These are phyloP conservation scores for Notospermus geniculatus DNA, from an alignment of 1,140 invertebrate species.

Conservation along the genomic window DNA sequence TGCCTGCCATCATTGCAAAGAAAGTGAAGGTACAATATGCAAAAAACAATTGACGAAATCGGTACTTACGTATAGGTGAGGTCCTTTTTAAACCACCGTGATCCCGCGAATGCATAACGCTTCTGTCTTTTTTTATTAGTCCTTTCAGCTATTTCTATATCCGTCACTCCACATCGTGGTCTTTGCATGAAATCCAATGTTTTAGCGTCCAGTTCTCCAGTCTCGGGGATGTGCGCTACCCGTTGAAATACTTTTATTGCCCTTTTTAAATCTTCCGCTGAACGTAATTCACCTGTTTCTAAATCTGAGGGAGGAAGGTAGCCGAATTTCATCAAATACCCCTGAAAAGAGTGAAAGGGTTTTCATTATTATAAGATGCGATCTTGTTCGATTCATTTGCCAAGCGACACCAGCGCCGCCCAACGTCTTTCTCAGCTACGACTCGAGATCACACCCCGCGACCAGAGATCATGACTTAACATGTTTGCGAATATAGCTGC, in stretches of 20 bases:
- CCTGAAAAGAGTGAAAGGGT: slow-evolving; percentile 28
- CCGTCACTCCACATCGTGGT: slow-evolving; percentile 81
- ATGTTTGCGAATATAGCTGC: too few species aligned
- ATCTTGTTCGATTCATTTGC: too few species aligned
- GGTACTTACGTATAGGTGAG: slow-evolving; percentile 85
- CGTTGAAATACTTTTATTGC: slow-evolving; percentile 78
- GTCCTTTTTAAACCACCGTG: slow-evolving; percentile 80
- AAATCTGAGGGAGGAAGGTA: slow-evolving; percentile 76
- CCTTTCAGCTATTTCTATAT: slow-evolving; percentile 57
- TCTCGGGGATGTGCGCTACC: slow-evolving; percentile 78
- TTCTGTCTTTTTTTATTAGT: slow-evolving; percentile 56
- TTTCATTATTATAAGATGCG: too few species aligned
- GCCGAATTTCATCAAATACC: slow-evolving; percentile 74
- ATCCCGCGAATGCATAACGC: slow-evolving; percentile 78
- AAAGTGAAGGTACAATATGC: too few species aligned
- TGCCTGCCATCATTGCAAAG: too few species aligned
- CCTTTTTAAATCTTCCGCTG: slow-evolving; percentile 75
- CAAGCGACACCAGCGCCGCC: too few species aligned
- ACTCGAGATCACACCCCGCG: too few species aligned
- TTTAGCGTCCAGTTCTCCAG: slow-evolving; percentile 74
- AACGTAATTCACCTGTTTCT: slow-evolving; percentile 77
- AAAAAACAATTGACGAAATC: slow-evolving; percentile 6
- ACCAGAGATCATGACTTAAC: too few species aligned
- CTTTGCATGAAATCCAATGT: slow-evolving; percentile 72
- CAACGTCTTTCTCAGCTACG: too few species aligned